These are phyloP conservation scores for Premnoplex brunnescens DNA, from an alignment of 2,797 vertebrate species.

Conservation along the genomic window DNA sequence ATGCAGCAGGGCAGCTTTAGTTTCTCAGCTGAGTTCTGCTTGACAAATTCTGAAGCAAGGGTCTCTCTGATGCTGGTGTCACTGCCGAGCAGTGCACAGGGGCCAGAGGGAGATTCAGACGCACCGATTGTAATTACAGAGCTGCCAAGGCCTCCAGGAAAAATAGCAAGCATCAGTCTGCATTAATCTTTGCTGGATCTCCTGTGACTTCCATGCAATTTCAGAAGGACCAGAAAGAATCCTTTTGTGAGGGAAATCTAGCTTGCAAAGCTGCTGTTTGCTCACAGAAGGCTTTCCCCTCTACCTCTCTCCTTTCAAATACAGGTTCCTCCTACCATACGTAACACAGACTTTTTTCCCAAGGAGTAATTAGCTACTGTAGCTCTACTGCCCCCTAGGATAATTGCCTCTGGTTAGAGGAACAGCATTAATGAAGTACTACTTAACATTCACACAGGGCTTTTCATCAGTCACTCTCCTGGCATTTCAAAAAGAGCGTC, in stretches of 20 bases:
- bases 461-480: not conserved
- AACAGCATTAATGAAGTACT: not conserved
- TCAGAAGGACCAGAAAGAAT: slow-evolving; percentile 28
- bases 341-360: not conserved
- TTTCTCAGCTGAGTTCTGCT: slow-evolving; percentile 52
- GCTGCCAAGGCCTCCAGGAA: slow-evolving; percentile 31
- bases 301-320: not conserved
- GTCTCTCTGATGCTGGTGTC: slow-evolving; percentile 6
- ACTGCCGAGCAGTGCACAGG: not conserved
- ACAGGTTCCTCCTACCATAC: not conserved
- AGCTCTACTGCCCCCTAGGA: slow-evolving; percentile 1
- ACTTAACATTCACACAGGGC: not conserved
- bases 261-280: not conserved
- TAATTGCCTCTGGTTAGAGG: not conserved
- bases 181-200: slow-evolving; percentile 44
- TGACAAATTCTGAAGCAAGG: slow-evolving; percentile 45
- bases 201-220: not conserved
- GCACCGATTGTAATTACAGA: slow-evolving; percentile 24
- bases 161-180: slow-evolving; percentile 19
- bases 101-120: slow-evolving; percentile 30
- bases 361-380: not conserved
- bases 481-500: not conserved
- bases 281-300: not conserved
- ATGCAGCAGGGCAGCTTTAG: not conserved
- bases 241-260: not conserved